These are phyloP conservation scores for Azorinus chamasolen DNA, from an alignment of 2,888 invertebrate species.

Conservation along the genomic window DNA sequence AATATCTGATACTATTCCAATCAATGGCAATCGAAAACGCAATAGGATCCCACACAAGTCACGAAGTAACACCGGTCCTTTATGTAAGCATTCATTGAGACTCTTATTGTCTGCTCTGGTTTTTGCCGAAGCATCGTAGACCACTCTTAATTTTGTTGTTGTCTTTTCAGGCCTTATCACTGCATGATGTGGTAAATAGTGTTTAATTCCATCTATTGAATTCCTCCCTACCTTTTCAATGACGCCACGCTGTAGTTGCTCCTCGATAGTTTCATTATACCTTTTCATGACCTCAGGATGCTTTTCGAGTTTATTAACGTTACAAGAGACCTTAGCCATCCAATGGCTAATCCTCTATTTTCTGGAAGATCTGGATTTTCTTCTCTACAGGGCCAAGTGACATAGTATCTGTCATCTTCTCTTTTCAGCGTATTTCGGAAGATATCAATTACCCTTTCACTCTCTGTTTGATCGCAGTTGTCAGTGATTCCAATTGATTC, in stretches of 20 bases:
- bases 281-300: slow-evolving; percentile 25
- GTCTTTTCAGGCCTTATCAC: slow-evolving; percentile 19
- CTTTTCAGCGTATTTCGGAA: slow-evolving; percentile 11
- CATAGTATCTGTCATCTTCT: slow-evolving; percentile 15
- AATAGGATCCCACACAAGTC: slow-evolving; percentile 26
- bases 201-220: slow-evolving; percentile 2
- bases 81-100: slow-evolving; percentile 24
- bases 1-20: too few species aligned
- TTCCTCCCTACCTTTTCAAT: slow-evolving; percentile 24
- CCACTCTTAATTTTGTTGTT: slow-evolving; percentile 29
- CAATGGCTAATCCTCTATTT: slow-evolving; percentile 32
- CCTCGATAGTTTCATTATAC: slow-evolving; percentile 16
- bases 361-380: slow-evolving; percentile 16
- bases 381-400: slow-evolving; percentile 27
- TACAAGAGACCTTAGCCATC: slow-evolving; percentile 10
- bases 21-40: neutral
- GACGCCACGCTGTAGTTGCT: slow-evolving; percentile 5
- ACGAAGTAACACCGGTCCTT: slow-evolving; percentile 25
- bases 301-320: neutral
- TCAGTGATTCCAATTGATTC: slow-evolving; percentile 22
- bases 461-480: slow-evolving; percentile 3
- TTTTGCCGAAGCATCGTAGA: slow-evolving; percentile 31
- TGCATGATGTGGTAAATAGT: slow-evolving; percentile 28
- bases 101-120: slow-evolving; percentile 17
- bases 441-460: slow-evolving; percentile 9